These are phyloP conservation scores for Macropus fuliginosus DNA, from an alignment of 2,797 vertebrate species.

Conservation along the genomic window DNA sequence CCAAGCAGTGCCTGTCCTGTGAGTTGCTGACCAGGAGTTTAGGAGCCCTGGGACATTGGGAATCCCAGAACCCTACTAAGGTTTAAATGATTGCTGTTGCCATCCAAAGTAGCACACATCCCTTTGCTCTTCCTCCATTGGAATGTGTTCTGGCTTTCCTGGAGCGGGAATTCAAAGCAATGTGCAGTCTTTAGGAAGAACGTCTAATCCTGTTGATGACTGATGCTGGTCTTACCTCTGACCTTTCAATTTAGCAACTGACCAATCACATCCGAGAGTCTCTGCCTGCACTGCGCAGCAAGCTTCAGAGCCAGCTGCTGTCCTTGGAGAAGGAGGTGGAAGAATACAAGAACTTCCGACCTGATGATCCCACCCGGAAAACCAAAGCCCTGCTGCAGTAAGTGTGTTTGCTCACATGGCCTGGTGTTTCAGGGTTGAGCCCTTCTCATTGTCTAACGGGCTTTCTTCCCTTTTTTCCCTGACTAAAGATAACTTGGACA, in stretches of 20 bases:
- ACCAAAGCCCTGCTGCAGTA: conserved; percentile 98
- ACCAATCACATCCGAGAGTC: conserved; percentile 99
- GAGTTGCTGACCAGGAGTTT: not conserved
- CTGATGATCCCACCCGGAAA: conserved; percentile 97
- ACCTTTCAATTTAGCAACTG: conserved; percentile 89
- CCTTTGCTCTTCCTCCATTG: rapidly evolving
- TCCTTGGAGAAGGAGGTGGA: conserved; percentile 99
- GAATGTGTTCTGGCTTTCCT: not conserved
- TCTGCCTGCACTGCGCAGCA: conserved; percentile 93
- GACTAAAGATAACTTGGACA: not conserved
- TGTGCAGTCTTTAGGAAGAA: not conserved
- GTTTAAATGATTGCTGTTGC: not conserved
- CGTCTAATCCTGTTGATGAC: not conserved
- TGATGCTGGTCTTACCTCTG: rapidly evolving
- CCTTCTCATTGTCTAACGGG: not conserved
- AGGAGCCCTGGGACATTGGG: not conserved
- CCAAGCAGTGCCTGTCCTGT: not conserved
- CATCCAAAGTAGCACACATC: not conserved
- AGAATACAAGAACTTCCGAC: conserved; percentile 97
- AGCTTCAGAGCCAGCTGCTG: conserved; percentile 96
- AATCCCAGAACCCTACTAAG: rapidly evolving
- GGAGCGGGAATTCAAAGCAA: not conserved
- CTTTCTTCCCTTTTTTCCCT: not conserved
- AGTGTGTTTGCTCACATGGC: conserved; percentile 71
- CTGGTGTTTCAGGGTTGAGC: rapidly evolving